Conservation (phyloP, 1,140 invertebrate genomes). For the Caenorhabditis inopinata region DNA sequence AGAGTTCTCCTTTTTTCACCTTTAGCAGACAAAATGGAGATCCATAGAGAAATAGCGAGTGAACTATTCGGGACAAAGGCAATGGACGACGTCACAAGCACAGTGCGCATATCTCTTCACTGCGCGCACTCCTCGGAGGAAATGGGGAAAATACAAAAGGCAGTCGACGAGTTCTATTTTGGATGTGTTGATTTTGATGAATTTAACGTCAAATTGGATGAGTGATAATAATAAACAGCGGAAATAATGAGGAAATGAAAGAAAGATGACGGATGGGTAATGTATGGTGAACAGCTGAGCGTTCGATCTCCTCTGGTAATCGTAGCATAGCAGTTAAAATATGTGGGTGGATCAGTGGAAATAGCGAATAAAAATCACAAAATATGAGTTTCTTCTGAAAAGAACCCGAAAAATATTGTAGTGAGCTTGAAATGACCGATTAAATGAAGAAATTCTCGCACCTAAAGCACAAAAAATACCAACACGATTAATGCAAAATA, state of each 20-base stretch:
- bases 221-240: background rate
- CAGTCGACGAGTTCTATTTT: slow-evolving; percentile 14
- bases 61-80: background rate
- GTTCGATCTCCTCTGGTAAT: too few relatives aligned
- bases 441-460: too few relatives aligned
- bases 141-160: background rate
- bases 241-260: background rate
- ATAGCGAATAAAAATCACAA: too few relatives aligned
- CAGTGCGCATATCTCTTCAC: background rate
- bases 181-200: slow-evolving; percentile 1
- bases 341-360: too few relatives aligned
- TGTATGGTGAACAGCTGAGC: slow-evolving; percentile 10
- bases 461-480: too few relatives aligned
- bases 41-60: background rate
- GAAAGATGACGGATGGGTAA: background rate
- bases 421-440: too few relatives aligned
- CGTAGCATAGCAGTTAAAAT: too few relatives aligned
- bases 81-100: slow-evolving; percentile 18
- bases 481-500: too few relatives aligned
- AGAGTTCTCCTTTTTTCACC: background rate
- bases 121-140: background rate
- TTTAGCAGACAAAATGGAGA: background rate
- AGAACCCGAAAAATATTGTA: too few relatives aligned
- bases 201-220: background rate
- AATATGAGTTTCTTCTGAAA: too few relatives aligned